Evolutionary conservation across 64 coral and sea anemone genomes (phyloP), one percentile per base, ranked within the genome.

Genomic region (Orbicella faveolata): DNA sequence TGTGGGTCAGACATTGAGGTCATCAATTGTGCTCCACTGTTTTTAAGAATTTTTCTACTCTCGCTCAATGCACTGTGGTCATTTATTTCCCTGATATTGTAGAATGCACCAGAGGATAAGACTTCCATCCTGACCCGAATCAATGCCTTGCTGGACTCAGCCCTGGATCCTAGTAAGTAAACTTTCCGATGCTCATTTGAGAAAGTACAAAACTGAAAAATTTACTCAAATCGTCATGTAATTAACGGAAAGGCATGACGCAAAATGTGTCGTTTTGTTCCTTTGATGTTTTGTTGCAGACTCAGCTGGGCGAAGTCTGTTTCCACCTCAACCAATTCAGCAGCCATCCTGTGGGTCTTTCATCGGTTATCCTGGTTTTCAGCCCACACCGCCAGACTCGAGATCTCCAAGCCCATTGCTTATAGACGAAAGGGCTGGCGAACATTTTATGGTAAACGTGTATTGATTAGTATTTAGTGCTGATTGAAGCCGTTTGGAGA

Each of bases 161-260:
- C 90, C 33, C 79, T 92, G 57, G 90, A 92, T 75, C 84, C 90
- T 14, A 92, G 90, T 92, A 87, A 92, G 90, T 92, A 3, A 67
- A 23, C 2, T 26, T 85, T 15, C 64, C 12, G 11, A 14, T 15
- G 65, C 9, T 16, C 9, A 41, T 83, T 48, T n/a, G 2, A 41
- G 12, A 23, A 23, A 21, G 25, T 69, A 25, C 25, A 25, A 23
- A 69, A n/a, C 66, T n/a, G 21, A 0, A n/a, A 9, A 23, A 23
- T 41, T 41, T 41, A 48, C 7, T 48, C 7, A 6, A 48, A 48
- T 48, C 44, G 44, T 26, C 21, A 20, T 26, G 25, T 6, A 33
- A 26, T 70, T n/a, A 70, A 26, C 9, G 9, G 67, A 23, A 26
- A 25, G 25, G 25, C 21, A 23, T 70, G 25, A 70, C 67, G 67